phyloP scores from a whole-genome alignment of 2,888 invertebrate genomes.

The Aproaerema taeniolella region DNA sequence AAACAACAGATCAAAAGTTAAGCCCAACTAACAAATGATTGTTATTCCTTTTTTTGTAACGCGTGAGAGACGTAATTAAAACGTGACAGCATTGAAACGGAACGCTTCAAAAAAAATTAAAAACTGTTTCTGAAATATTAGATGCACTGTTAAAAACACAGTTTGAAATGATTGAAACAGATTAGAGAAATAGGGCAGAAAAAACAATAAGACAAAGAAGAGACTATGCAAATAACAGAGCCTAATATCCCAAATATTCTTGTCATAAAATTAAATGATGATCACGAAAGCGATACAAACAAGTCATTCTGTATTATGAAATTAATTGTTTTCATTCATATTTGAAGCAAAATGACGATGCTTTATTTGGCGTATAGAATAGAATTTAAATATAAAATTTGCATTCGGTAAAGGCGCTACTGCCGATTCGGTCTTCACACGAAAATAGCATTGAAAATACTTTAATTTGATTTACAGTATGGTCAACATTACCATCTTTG shows the following conservation, averaged over 20 bases:
- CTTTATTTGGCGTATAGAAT: too few species aligned
- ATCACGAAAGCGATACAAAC: slow-evolving; percentile 8
- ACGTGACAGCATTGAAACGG: neutral
- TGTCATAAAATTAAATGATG: slow-evolving; percentile 13
- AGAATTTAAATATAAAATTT: neutral
- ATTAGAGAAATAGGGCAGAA: slow-evolving; percentile 1
- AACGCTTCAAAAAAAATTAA: neutral
- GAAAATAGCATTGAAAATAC: too few species aligned
- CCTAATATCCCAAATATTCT: slow-evolving; percentile 10
- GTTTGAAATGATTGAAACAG: neutral
- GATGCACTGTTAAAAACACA: neutral
- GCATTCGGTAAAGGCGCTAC: neutral
- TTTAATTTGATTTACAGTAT: too few species aligned
- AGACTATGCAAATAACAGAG: slow-evolving; percentile 11
- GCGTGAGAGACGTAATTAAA: slow-evolving; percentile 3
- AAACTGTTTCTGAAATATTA: neutral
- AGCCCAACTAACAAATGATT: neutral
- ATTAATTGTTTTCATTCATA: slow-evolving; percentile 8
- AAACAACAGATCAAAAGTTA: slow-evolving; percentile 9
- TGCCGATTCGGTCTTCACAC: neutral
- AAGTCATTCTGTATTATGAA: slow-evolving; percentile 7
- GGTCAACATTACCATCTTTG: too few species aligned
- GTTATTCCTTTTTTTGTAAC: too few species aligned
- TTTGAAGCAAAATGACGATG: slow-evolving; percentile 4
- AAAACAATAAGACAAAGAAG: slow-evolving; percentile 6